Evolutionary conservation across 2,797 vertebrate species (phyloP).

Genomic region (Melanotaenia pygmaea): DNA sequence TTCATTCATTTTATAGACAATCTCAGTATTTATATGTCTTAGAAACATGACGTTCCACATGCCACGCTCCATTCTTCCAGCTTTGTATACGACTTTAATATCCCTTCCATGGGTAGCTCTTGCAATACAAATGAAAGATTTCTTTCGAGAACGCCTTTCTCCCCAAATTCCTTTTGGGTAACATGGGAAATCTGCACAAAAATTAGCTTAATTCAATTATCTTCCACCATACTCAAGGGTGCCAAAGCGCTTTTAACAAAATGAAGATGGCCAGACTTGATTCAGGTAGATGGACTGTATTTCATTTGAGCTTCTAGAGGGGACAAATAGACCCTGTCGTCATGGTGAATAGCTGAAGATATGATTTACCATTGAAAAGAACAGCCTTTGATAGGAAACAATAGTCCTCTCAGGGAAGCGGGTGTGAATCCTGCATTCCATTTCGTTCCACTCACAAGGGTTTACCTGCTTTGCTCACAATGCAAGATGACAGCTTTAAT

Average conservation of each 20-base stretch:
- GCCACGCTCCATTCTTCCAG: conserved; percentile 5
- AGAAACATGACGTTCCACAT: conserved; percentile 38
- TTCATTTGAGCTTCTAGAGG: conserved; percentile 53
- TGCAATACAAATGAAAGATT: conserved; percentile 48
- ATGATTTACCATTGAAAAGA: conserved; percentile 52
- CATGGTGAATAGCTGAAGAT: conserved; percentile 45
- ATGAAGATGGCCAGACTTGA: conserved; percentile 68
- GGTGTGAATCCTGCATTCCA: conserved; percentile 1
- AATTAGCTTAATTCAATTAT: conserved; percentile 77
- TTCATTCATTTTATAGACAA: background rate
- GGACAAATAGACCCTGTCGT: conserved; percentile 30
- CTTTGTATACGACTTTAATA: conserved; percentile 37
- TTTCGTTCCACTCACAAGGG: conserved; percentile 54
- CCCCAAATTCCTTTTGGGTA: conserved; percentile 54
- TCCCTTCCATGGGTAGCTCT: conserved; percentile 63
- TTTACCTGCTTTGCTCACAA: conserved; percentile 51
- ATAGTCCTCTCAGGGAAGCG: conserved; percentile 24
- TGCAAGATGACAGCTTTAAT: conserved; percentile 63
- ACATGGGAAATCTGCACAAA: conserved; percentile 69
- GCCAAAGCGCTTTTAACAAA: conserved; percentile 71
- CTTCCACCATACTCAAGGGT: conserved; percentile 37
- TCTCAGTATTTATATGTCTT: conserved; percentile 16
- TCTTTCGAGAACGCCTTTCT: conserved; percentile 51
- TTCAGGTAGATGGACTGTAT: conserved; percentile 74
- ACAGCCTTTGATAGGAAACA: conserved; percentile 43